A percentile compares a stretch with the other conserved stretches of the same genome.
Conservation (phyloP, 1,140 invertebrate species). For the Listronotus bonariensis region DNA sequence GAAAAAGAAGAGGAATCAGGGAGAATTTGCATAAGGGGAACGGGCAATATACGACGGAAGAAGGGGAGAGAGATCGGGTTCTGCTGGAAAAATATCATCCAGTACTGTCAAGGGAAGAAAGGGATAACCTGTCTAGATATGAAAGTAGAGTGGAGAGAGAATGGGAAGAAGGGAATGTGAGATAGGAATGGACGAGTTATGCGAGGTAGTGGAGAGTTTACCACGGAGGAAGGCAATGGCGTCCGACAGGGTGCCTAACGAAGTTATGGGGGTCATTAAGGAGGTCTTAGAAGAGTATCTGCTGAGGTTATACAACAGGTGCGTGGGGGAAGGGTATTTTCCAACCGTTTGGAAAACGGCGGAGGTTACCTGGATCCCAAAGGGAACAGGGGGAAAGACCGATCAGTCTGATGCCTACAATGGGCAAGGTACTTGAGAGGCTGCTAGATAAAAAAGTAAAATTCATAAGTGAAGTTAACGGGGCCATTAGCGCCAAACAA, state of each 20-base stretch:
- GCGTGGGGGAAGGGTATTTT: background rate
- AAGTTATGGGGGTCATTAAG: background rate
- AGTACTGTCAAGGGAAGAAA: background rate
- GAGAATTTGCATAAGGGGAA: background rate
- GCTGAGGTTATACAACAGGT: background rate
- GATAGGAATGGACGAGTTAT: background rate
- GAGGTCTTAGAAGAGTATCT: background rate
- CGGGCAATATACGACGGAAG: background rate
- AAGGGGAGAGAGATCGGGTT: background rate
- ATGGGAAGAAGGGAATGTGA: background rate
- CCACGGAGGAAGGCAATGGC: background rate
- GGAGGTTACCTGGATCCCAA: slow-evolving; percentile 10
- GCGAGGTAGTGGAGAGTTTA: background rate
- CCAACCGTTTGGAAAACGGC: slow-evolving; percentile 17
- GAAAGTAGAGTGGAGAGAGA: background rate
- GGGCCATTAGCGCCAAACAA: slow-evolving; percentile 2
- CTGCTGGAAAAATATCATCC: background rate
- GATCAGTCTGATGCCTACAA: background rate
- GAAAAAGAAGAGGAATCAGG: too few relatives aligned
- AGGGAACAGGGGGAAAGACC: slow-evolving; percentile 9
- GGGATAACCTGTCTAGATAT: too few relatives aligned
- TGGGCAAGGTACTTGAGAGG: slow-evolving; percentile 16
- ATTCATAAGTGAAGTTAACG: slow-evolving; percentile 4
- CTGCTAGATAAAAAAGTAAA: background rate
- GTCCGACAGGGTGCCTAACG: slow-evolving; percentile 21